Evolutionary conservation across 1,140 invertebrate species (phyloP), one percentile per base, ranked within the genome.

Genomic region (Hycleus cichorii): DNA sequence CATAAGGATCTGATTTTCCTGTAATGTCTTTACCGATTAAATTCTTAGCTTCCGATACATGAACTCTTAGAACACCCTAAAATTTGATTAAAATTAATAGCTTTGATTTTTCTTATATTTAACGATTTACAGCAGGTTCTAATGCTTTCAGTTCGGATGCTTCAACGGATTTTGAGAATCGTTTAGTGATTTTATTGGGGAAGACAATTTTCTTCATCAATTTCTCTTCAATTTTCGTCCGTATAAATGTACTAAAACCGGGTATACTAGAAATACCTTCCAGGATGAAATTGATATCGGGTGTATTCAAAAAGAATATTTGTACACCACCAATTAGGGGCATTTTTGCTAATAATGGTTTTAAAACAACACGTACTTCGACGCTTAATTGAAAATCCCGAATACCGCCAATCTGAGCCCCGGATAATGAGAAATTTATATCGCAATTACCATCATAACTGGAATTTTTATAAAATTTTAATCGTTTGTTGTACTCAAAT

Each of bases 1-100:
- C 87, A 75, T 97, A 97, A 4, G 94, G 94, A 80, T 97, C 94
- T 3, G 91, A 95, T 76, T 95, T 96, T 67, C 91, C 91, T 76
- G 93, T 93, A 68, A 96, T 87, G 74, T 91, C 89, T 76, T 90
- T 91, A 69, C 89, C 93, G 81, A 91, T 90, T 3, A 97, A 77
- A 74, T 96, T 87, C 72, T 89, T 88, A 10, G 90, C 94, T 81
- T 94, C 89, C 2, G 95, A 83, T 3, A 95, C 83, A 69, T 93
- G 86, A 59, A 97, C 86, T 66, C 90, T 79, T 47, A 92, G 75
- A 48, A 93, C 84, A 61, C 90, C 88, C 87, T 89, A 60, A 10
- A 71, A 66, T 49, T 66, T 57, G 39, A 7, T 48, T 18, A 10
- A 57, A 39, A 47, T 45, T 42, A 32, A 24, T 39, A 52, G 9